These are phyloP conservation scores for Synergus umbraculus DNA, from an alignment of 2,888 invertebrate genomes.

Conservation along the genomic window DNA sequence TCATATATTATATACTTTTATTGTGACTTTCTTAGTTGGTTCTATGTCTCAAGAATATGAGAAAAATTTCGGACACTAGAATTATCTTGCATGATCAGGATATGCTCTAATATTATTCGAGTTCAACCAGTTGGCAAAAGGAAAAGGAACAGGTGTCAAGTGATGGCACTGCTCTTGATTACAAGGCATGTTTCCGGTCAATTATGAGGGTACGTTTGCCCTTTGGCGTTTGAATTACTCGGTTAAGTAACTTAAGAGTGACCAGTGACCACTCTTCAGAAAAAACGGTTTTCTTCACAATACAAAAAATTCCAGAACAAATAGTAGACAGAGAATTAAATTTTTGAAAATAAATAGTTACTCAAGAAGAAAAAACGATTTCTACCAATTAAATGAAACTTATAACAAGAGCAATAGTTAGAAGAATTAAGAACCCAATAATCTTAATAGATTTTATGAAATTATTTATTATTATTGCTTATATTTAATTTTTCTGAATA, in stretches of 20 bases:
- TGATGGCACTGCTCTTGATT: constrained; percentile 59
- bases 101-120: constrained; percentile 1
- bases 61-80: background rate
- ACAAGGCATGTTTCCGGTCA: constrained; percentile 57
- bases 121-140: constrained; percentile 28
- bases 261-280: background rate
- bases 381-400: too few species aligned
- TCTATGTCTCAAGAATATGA: background rate
- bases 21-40: background rate
- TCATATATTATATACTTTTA: background rate
- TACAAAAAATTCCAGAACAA: background rate
- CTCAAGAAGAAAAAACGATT: too few species aligned
- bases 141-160: constrained; percentile 57
- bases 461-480: background rate
- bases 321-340: too few species aligned
- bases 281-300: background rate
- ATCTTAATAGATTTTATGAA: too few species aligned
- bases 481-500: background rate
- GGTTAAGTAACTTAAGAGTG: background rate
- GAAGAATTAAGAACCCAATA: too few species aligned
- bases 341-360: too few species aligned
- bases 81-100: background rate
- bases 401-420: too few species aligned
- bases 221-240: constrained; percentile 13
- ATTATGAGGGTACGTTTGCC: constrained; percentile 46